Conservation (phyloP, 1,140 invertebrate species). For the Gonatopus flavifemur region DNA sequence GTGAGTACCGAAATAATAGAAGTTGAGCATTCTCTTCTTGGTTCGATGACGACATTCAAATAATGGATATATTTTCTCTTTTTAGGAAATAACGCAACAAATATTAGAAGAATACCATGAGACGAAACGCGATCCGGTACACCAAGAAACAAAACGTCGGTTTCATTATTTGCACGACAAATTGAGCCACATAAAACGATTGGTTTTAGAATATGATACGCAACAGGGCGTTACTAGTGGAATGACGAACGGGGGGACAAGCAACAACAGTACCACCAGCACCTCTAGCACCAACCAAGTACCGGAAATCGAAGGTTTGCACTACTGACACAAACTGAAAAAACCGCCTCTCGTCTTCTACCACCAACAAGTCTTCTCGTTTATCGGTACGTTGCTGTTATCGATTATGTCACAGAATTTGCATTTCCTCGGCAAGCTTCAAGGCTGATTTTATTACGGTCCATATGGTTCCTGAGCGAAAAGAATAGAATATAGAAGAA, state of each 20-base stretch:
- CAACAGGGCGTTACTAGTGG: conserved; percentile 12
- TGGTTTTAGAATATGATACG: conserved; percentile 79
- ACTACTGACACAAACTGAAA: conserved; percentile 56
- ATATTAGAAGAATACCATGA: conserved; percentile 80
- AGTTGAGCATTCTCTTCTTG: not conserved
- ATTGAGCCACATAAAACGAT: conserved; percentile 84
- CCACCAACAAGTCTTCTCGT: conserved; percentile 36
- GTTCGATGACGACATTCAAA: not conserved
- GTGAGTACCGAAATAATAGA: not conserved
- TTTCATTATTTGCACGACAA: conserved; percentile 88
- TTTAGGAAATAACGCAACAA: conserved; percentile 70
- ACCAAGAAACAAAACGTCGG: conserved; percentile 71
- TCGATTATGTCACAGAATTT: conserved; percentile 39
- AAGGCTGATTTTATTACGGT: conserved; percentile 32
- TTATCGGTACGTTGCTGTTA: conserved; percentile 35
- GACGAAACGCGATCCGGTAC: conserved; percentile 72
- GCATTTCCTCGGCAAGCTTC: conserved; percentile 43
- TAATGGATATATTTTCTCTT: conserved; percentile 17
- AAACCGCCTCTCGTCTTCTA: conserved; percentile 38
- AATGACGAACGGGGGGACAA: not conserved
- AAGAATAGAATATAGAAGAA: too few species aligned
- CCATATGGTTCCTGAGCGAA: conserved; percentile 41
- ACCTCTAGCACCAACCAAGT: conserved; percentile 5
- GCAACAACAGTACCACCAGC: not conserved
- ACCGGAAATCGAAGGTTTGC: conserved; percentile 27